A percentile compares a stretch with the other conserved stretches of the same genome.
Conservation (phyloP, 2,113 vertebrate species). For the Oncorhynchus mykiss region DNA sequence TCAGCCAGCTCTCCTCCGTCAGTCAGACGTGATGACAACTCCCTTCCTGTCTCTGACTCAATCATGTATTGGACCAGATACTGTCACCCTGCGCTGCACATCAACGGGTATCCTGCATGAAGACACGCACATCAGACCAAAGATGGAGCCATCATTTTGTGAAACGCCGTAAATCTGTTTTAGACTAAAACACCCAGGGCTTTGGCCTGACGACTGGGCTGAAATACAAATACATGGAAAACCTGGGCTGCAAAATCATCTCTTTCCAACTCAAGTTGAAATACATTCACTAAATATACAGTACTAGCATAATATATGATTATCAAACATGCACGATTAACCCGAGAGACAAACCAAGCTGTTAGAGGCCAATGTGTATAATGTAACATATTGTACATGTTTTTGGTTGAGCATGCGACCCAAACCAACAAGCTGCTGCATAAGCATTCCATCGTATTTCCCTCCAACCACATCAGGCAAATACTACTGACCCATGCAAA, state of each 20-base stretch:
- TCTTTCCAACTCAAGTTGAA: neutral
- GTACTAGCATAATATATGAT: too few species aligned
- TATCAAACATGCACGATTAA: too few species aligned
- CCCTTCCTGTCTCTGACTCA: slow-evolving; percentile 62
- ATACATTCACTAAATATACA: neutral
- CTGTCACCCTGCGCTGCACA: slow-evolving; percentile 59
- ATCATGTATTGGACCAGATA: slow-evolving; percentile 62
- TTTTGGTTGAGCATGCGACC: neutral
- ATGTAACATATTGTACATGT: neutral
- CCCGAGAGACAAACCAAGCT: too few species aligned
- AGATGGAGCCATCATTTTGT: slow-evolving; percentile 38
- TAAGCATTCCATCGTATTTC: neutral
- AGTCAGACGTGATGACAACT: slow-evolving; percentile 63
- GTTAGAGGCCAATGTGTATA: too few species aligned
- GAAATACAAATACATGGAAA: slow-evolving; percentile 44
- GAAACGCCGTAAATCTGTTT: slow-evolving; percentile 43
- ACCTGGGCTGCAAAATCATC: neutral
- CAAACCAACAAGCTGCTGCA: neutral
- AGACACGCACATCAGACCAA: slow-evolving; percentile 24
- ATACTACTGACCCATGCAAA: slow-evolving; percentile 6
- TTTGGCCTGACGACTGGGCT: slow-evolving; percentile 26
- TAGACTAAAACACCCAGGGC: slow-evolving; percentile 32
- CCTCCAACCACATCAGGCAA: neutral
- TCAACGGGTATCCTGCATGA: slow-evolving; percentile 50
- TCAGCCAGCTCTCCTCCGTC: slow-evolving; percentile 52